Percentiles rank a stretch among this genome's conserved stretches.
Conservation (phyloP, 1,140 invertebrate genomes). For the Asobara japonica region DNA sequence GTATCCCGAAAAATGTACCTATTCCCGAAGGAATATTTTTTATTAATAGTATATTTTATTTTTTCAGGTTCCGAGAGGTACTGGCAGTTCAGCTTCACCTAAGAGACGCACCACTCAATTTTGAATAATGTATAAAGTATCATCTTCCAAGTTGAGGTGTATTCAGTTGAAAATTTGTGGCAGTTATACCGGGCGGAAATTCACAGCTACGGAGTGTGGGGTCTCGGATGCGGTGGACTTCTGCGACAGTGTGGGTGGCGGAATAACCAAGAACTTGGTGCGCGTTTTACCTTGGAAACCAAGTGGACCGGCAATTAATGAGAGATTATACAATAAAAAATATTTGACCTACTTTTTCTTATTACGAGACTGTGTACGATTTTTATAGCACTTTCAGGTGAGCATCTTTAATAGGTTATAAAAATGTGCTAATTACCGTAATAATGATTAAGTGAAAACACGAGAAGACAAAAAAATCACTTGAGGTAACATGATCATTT, state of each 20-base stretch:
- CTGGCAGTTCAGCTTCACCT: background rate
- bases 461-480: no score
- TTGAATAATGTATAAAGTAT: background rate
- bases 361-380: no score
- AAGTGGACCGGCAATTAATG: slow-evolving; percentile 1
- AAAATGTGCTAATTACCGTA: no score
- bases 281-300: background rate
- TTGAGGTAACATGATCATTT: no score
- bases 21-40: slow-evolving; percentile 2
- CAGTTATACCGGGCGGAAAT: background rate
- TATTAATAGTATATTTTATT: slow-evolving; percentile 35
- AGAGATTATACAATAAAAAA: no score
- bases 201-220: background rate
- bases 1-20: background rate
- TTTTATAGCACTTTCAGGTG: no score
- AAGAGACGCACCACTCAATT: background rate
- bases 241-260: background rate
- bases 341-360: no score
- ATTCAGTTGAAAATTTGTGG: background rate
- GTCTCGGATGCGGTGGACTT: background rate
- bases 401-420: no score
- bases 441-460: no score
- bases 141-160: background rate
- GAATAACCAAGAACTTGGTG: background rate
- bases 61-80: background rate